Conservation (phyloP, 2,113 vertebrate genomes). For the Thunnus thynnus region DNA sequence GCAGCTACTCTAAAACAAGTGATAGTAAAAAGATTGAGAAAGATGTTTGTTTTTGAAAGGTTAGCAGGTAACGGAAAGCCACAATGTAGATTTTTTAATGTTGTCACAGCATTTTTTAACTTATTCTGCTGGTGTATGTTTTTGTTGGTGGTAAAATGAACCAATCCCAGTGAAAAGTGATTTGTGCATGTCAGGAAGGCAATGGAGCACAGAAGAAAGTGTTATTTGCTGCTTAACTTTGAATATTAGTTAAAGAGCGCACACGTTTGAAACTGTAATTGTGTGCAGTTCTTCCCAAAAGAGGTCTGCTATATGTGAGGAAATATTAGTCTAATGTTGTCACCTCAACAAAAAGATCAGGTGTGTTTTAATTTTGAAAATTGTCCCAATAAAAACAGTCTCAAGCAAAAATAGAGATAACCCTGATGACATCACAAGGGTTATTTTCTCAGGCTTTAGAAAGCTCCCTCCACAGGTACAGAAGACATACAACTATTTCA, state of each 20-base stretch:
- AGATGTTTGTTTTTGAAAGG: background rate
- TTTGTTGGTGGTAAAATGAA: too few species aligned
- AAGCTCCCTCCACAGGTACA: too few species aligned
- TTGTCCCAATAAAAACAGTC: too few species aligned
- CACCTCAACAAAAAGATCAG: too few species aligned
- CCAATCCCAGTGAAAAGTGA: too few species aligned
- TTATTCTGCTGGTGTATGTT: background rate
- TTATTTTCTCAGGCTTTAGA: background rate
- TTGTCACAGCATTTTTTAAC: background rate
- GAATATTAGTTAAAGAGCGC: background rate
- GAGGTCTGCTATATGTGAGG: background rate
- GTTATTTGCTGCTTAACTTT: background rate
- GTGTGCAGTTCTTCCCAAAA: background rate
- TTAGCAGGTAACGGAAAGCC: background rate
- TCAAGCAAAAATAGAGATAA: background rate
- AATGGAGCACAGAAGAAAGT: too few species aligned
- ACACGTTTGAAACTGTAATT: background rate
- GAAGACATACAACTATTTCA: background rate
- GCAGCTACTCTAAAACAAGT: background rate
- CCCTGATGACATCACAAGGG: background rate
- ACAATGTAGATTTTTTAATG: background rate
- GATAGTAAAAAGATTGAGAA: background rate
- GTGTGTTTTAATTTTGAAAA: too few species aligned
- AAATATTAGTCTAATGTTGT: too few species aligned
- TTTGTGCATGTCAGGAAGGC: too few species aligned